Evolutionary conservation across 1,140 invertebrate genomes (phyloP).

Genomic region (Acromyrmex charruanus): DNA sequence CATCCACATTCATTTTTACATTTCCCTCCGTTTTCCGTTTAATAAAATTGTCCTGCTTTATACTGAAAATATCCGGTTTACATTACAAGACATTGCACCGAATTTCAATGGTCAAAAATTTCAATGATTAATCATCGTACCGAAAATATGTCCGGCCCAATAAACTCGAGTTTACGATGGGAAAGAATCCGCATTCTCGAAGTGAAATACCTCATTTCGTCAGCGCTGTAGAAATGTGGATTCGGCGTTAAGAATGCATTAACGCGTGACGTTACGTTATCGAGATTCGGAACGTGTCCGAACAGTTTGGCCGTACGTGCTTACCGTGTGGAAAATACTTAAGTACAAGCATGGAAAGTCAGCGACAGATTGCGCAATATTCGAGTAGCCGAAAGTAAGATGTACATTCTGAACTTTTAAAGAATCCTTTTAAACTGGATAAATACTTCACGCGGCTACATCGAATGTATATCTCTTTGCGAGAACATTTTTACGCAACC

Average conservation of each 20-base stretch:
- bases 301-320: conserved; percentile 5
- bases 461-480: not conserved
- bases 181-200: not conserved
- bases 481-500: not conserved
- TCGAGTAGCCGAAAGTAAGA: not conserved
- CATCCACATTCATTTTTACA: too few species aligned
- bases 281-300: not conserved
- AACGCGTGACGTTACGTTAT: not conserved
- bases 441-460: not conserved
- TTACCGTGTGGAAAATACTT: not conserved
- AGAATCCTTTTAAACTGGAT: not conserved
- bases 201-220: not conserved
- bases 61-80: too few species aligned
- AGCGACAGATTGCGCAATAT: conserved; percentile 1
- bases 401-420: not conserved
- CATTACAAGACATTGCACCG: too few species aligned
- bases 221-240: not conserved
- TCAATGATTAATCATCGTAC: too few species aligned
- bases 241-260: not conserved
- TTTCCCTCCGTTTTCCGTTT: too few species aligned
- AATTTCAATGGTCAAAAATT: not conserved
- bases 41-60: too few species aligned
- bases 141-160: not conserved
- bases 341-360: not conserved
- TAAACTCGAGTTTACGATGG: not conserved